These are phyloP conservation scores for Chloromyia formosa DNA, from an alignment of 2,888 invertebrate genomes.

Conservation along the genomic window DNA sequence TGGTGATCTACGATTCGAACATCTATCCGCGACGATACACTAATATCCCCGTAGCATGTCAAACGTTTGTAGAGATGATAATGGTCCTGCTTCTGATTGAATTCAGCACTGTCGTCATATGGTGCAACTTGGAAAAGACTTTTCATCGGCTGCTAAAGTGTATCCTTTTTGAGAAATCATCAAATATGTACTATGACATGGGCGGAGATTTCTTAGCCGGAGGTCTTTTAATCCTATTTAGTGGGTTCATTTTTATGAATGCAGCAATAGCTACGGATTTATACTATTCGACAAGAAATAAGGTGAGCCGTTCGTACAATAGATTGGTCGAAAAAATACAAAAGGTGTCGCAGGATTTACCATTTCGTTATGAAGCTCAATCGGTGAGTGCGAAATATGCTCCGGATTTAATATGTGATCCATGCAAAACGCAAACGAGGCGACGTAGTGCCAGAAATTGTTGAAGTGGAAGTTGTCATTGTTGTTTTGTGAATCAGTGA, in stretches of 20 bases:
- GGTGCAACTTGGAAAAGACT: conserved; percentile 46
- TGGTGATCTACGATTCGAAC: conserved; percentile 43
- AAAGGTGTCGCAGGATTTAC: conserved; percentile 25
- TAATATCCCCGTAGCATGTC: conserved; percentile 34
- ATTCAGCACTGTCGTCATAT: conserved; percentile 46
- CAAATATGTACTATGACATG: conserved; percentile 49
- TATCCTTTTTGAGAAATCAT: conserved; percentile 42
- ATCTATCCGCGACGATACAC: conserved; percentile 44
- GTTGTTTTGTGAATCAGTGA: too few species aligned
- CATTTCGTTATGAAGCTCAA: conserved; percentile 18
- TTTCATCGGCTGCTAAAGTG: conserved; percentile 46
- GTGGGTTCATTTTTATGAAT: conserved; percentile 46
- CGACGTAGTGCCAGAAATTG: not conserved
- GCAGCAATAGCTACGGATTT: conserved; percentile 39
- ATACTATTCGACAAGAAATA: conserved; percentile 12
- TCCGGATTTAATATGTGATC: not conserved
- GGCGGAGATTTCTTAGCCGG: conserved; percentile 49
- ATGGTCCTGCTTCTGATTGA: conserved; percentile 47
- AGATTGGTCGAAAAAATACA: conserved; percentile 18
- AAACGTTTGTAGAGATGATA: conserved; percentile 46
- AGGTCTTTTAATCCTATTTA: conserved; percentile 42
- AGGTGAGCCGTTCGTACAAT: not conserved
- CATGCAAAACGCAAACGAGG: not conserved
- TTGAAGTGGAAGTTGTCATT: too few species aligned
- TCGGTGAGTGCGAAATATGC: conserved; percentile 1